Evolutionary conservation across 37 sponge, comb jelly and placozoan genomes (phyloP).

Genomic region (Ianthella basta): DNA sequence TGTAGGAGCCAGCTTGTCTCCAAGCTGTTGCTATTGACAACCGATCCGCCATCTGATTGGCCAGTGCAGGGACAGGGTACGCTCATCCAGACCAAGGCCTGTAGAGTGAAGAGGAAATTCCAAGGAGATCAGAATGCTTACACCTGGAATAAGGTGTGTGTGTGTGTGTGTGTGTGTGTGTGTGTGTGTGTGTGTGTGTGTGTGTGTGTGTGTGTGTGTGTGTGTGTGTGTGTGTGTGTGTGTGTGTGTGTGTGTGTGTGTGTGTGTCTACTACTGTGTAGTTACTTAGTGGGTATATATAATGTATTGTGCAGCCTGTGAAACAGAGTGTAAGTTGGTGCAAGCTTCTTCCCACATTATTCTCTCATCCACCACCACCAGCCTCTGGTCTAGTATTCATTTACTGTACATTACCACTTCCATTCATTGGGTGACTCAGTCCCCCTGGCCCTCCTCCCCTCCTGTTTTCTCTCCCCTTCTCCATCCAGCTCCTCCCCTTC

Average conservation of each 20-base stretch:
- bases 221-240: background rate
- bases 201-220: background rate
- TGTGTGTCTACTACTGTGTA: no score
- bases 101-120: conserved; percentile 53
- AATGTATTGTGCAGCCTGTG: no score
- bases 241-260: conserved; percentile 11
- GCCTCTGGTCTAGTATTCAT: no score
- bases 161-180: conserved; percentile 5
- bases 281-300: no score
- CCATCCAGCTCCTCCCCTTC: conserved; percentile 70
- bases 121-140: conserved; percentile 75
- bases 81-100: conserved; percentile 70
- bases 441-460: background rate
- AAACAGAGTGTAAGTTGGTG: no score
- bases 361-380: no score
- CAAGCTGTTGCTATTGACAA: conserved; percentile 69
- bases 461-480: background rate
- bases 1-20: conserved; percentile 52
- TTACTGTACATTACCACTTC: background rate
- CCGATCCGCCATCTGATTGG: conserved; percentile 49
- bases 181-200: background rate
- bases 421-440: background rate
- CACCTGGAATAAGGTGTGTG: conserved; percentile 60
- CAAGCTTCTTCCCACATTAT: no score
- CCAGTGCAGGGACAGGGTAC: conserved; percentile 56